These are phyloP conservation scores for Sapajus apella DNA, from an alignment of 2,113 vertebrate genomes.

Conservation along the genomic window DNA sequence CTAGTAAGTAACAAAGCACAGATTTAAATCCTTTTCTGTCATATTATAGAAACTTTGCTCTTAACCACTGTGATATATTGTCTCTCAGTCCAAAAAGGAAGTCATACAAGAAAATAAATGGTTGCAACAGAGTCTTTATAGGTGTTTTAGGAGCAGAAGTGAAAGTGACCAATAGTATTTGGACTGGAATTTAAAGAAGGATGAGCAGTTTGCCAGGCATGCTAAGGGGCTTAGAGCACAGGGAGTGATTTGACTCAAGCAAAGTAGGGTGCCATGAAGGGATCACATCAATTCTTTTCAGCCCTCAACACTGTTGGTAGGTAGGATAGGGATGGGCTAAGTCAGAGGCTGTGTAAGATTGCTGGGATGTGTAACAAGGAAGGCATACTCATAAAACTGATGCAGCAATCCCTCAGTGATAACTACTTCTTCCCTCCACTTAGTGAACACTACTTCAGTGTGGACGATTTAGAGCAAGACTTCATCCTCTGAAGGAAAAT, in stretches of 20 bases:
- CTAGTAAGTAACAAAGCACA: not conserved
- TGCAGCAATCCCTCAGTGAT: not conserved
- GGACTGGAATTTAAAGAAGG: not conserved
- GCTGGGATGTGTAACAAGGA: not conserved
- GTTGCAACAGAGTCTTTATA: not conserved
- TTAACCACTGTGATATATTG: not conserved
- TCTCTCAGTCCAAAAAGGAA: not conserved
- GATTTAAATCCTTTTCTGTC: not conserved
- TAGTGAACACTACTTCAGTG: conserved; percentile 98
- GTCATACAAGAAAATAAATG: not conserved
- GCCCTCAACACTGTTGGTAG: not conserved
- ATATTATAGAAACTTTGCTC: not conserved
- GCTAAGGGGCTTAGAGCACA: not conserved
- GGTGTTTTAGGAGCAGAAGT: not conserved
- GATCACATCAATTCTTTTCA: not conserved
- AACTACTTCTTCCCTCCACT: not conserved
- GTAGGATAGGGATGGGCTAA: not conserved
- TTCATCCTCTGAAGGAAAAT: conserved; percentile 98
- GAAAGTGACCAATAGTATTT: not conserved
- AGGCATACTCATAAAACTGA: not conserved
- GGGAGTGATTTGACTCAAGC: not conserved
- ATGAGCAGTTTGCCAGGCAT: not conserved
- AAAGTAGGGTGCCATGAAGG: not conserved
- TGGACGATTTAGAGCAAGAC: conserved; percentile 97
- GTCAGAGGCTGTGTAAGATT: not conserved